Percentiles rank a stretch among this genome's conserved stretches.
Conservation (phyloP, 2,888 invertebrate species). For the Zele albiditarsus region DNA sequence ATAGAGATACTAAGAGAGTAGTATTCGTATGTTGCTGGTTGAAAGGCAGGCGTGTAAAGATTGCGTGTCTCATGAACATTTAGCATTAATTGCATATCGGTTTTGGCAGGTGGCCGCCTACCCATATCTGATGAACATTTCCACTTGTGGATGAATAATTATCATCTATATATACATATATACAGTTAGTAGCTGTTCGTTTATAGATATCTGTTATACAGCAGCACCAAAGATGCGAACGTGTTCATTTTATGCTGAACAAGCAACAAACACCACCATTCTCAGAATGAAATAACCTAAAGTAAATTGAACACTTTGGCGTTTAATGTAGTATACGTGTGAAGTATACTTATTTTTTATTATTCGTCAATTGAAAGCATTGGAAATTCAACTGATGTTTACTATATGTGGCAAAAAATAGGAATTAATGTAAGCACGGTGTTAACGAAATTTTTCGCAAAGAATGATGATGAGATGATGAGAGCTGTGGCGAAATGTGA, state of each 20-base stretch:
- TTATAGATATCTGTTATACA: conserved; percentile 33
- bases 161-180: conserved; percentile 52
- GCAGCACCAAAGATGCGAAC: conserved; percentile 21
- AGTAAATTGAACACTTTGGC: conserved; percentile 5
- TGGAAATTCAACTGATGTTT: too few relatives aligned
- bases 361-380: too few relatives aligned
- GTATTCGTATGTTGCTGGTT: conserved; percentile 7
- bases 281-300: background rate
- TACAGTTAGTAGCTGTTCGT: conserved; percentile 26
- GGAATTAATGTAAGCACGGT: too few relatives aligned
- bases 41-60: conserved; percentile 53
- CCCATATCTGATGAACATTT: conserved; percentile 65
- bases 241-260: background rate
- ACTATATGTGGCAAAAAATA: too few relatives aligned
- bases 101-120: conserved; percentile 67
- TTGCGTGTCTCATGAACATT: conserved; percentile 65
- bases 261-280: background rate
- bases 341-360: too few relatives aligned
- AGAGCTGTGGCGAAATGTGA: too few relatives aligned
- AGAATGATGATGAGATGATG: too few relatives aligned
- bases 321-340: too few relatives aligned
- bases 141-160: conserved; percentile 63
- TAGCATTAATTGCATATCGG: conserved; percentile 67
- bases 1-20: background rate
- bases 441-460: too few relatives aligned